Conservation (phyloP, 2,797 vertebrate species). For the Eulemur coronatus region DNA sequence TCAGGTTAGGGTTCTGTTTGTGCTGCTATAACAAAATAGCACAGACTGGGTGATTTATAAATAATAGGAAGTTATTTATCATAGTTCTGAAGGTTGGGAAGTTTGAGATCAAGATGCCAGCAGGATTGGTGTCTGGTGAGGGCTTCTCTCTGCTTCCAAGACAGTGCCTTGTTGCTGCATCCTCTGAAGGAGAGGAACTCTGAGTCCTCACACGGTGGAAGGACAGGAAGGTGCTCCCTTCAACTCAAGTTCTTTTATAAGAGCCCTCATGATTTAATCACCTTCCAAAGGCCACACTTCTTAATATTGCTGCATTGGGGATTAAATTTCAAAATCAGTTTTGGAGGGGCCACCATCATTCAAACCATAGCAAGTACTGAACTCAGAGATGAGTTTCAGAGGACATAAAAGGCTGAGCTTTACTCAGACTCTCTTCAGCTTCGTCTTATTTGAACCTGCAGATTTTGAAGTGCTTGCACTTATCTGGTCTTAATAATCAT, state of each 20-base stretch:
- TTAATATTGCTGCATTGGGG: neutral
- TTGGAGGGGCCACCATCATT: neutral
- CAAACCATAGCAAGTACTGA: neutral
- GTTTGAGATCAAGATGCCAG: neutral
- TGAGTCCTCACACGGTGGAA: neutral
- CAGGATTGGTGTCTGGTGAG: neutral
- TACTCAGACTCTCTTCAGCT: neutral
- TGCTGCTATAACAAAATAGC: neutral
- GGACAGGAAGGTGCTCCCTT: neutral
- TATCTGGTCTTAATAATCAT: neutral
- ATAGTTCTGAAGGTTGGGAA: too few species aligned
- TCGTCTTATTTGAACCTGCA: neutral
- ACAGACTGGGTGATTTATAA: neutral
- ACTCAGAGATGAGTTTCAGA: neutral
- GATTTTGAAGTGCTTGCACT: neutral
- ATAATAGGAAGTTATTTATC: neutral
- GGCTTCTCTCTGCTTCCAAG: neutral
- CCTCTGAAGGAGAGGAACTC: neutral
- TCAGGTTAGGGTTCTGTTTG: neutral
- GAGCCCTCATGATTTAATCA: neutral
- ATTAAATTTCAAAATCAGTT: neutral
- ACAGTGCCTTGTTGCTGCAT: neutral
- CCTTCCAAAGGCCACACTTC: neutral
- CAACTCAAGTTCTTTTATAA: neutral
- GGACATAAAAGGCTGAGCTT: neutral